Evolutionary conservation across 92 coral and sea anemone species (phyloP), one percentile per base, ranked within the genome.

Genomic region (Diadumene lineata): DNA sequence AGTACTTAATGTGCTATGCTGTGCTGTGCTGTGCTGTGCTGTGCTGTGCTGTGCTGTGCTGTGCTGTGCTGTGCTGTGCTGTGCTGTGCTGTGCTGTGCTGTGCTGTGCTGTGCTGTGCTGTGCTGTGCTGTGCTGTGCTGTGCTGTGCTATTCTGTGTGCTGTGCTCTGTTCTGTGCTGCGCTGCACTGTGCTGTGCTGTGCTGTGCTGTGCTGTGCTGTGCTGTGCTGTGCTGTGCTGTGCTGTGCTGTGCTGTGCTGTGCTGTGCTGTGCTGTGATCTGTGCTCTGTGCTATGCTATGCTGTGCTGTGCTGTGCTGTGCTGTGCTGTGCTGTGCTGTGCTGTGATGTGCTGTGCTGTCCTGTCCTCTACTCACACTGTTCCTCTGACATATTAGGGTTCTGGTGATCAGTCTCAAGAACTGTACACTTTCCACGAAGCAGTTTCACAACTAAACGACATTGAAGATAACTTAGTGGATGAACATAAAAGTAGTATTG

Each of bases 331-430:
- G 48, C 48, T 38, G 48, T 38, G 48, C 48, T 38, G 7, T 38
- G 48, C 48, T 38, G 48, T 38, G 48, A 6, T 38, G 7, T 38
- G 48, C 48, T 38, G 48, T 38, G 48, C 48, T 38, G n/a, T n/a
- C n/a, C n/a, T n/a, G n/a, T n/a, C n/a, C 48, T 38, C 48, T 38
- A 13, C 48, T 38, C 48, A 44, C 10, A 44, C 51, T 44, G 22
- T 3, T 22, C 29, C 26, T 7, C 26, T 22, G 11, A 25, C 26
- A 38, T 38, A 38, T 38, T 38, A 93, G 98, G 98, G 96, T n/a
- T 86, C 96, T 9, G 97, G 98, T 23, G 98, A 94, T 60, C 83
- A 94, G 24, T 92, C 97, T 17, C 98, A 94, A 68, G 98, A 94
- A 53, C 65, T 94, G 32, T 94, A 94, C 88, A 92, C 97, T 13